Percentiles rank a stretch among this genome's conserved stretches.
These are phyloP conservation scores for Pithys albifrons DNA, from an alignment of 2,113 vertebrate genomes.

Conservation along the genomic window DNA sequence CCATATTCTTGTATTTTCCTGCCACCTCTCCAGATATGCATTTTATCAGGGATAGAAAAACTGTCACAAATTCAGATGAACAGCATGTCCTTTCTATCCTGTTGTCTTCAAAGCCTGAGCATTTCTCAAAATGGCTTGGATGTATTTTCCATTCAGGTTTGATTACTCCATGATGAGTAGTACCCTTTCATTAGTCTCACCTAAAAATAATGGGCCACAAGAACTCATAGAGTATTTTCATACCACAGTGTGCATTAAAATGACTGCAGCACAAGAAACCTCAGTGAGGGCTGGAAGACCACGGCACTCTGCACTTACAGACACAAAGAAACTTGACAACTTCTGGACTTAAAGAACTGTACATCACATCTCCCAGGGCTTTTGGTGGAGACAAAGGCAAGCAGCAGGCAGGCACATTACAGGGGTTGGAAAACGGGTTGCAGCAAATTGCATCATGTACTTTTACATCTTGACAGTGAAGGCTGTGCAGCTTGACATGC, in stretches of 20 bases:
- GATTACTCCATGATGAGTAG: not conserved
- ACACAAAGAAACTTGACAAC: not conserved
- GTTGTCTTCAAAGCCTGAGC: not conserved
- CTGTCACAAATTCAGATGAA: not conserved
- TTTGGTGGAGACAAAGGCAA: not conserved
- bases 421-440: not conserved
- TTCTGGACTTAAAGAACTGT: not conserved
- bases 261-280: not conserved
- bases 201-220: not conserved
- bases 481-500: not conserved
- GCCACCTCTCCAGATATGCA: accelerated
- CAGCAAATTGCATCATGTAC: not conserved
- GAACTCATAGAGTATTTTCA: not conserved
- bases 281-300: not conserved
- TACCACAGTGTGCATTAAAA: not conserved
- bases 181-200: not conserved
- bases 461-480: not conserved
- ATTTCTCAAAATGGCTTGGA: not conserved
- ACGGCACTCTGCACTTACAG: not conserved
- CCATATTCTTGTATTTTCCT: not conserved
- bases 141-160: not conserved
- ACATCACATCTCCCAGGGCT: not conserved
- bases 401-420: not conserved
- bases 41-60: not conserved
- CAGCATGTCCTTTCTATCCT: not conserved